Evolutionary conservation across 2,113 vertebrate genomes (phyloP).

Genomic region (Proterorhinus semilunaris): DNA sequence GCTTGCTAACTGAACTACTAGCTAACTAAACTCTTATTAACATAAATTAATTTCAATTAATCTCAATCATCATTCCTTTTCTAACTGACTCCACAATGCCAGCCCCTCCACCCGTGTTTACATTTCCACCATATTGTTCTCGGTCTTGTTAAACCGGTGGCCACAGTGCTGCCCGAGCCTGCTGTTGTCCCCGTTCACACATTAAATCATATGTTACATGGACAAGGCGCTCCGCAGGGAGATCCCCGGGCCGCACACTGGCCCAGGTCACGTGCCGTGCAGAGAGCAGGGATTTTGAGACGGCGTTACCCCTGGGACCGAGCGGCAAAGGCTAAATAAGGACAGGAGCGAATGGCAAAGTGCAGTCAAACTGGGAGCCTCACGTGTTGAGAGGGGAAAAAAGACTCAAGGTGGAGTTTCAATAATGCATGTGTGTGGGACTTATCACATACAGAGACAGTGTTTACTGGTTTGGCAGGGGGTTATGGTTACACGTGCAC

Average conservation of each 20-base stretch:
- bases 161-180: conserved; percentile 15
- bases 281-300: conserved; percentile 29
- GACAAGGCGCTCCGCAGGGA: conserved; percentile 40
- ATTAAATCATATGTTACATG: conserved; percentile 19
- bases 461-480: too few relatives aligned
- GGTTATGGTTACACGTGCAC: too few relatives aligned
- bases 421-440: conserved; percentile 71
- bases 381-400: conserved; percentile 58
- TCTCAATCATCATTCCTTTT: background rate
- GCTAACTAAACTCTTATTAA: too few relatives aligned
- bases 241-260: conserved; percentile 32
- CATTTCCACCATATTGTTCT: conserved; percentile 7
- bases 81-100: background rate
- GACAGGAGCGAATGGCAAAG: conserved; percentile 55
- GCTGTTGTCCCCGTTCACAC: conserved; percentile 12
- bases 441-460: conserved; percentile 27
- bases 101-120: background rate
- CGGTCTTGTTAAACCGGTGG: conserved; percentile 6
- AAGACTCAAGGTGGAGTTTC: conserved; percentile 63
- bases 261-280: conserved; percentile 40
- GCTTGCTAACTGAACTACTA: too few relatives aligned
- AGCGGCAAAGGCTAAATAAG: conserved; percentile 61
- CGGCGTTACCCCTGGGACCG: conserved; percentile 25
- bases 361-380: conserved; percentile 40
- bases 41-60: background rate